Conservation (phyloP, 2,113 vertebrate genomes). For the Gnathonemus longibarbis region DNA sequence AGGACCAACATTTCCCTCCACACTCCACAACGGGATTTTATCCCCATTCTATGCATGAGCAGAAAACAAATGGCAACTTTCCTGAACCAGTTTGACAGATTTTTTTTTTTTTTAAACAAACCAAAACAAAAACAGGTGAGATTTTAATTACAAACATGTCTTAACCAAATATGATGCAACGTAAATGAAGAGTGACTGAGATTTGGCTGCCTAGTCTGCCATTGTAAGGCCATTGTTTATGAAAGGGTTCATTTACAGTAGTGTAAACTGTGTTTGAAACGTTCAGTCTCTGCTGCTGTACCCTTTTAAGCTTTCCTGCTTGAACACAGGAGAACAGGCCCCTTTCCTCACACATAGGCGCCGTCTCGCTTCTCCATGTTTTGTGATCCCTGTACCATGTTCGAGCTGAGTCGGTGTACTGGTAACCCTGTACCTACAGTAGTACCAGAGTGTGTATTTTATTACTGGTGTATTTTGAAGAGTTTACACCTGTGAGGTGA, state of each 20-base stretch:
- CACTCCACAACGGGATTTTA: background rate
- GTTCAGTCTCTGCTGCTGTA: background rate
- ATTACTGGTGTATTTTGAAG: background rate
- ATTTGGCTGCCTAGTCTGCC: background rate
- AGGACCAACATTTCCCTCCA: background rate
- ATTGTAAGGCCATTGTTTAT: background rate
- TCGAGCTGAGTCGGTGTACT: background rate
- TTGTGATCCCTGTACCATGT: background rate
- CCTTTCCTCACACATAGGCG: background rate
- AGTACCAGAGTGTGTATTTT: background rate
- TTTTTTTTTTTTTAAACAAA: background rate
- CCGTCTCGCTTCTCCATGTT: background rate
- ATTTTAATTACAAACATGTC: background rate
- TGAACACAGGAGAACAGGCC: background rate
- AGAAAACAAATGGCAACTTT: background rate
- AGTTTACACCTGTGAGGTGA: background rate
- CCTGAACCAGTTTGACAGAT: background rate
- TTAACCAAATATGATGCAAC: background rate
- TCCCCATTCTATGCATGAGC: background rate
- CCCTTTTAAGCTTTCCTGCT: background rate
- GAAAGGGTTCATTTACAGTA: background rate
- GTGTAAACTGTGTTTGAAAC: background rate
- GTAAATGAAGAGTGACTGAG: background rate
- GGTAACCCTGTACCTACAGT: background rate
- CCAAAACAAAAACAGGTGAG: background rate